Conservation (phyloP, 2,888 invertebrate genomes). For the Crossocerus cetratus region DNA sequence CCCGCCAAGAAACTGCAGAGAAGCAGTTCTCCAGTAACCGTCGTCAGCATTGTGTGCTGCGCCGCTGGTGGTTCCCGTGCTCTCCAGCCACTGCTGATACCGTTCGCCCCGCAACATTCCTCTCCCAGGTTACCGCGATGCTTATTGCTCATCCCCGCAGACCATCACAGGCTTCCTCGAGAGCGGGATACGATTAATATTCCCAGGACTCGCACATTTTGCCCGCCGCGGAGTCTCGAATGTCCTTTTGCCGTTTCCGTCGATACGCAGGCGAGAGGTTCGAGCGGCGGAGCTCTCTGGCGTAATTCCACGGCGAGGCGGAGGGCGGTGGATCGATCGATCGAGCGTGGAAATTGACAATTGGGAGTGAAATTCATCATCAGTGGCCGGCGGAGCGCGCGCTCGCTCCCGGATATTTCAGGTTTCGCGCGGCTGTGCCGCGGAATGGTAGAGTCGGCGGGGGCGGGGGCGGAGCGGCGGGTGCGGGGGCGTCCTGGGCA, state of each 20-base stretch:
- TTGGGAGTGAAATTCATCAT: constrained; percentile 20
- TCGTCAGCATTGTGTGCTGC: neutral
- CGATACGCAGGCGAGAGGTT: too few species aligned
- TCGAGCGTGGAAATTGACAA: constrained; percentile 4
- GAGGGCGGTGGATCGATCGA: constrained; percentile 13
- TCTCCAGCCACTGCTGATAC: too few species aligned
- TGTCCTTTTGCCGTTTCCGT: too few species aligned
- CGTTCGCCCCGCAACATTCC: neutral
- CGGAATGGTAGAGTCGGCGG: neutral
- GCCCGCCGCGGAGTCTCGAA: too few species aligned
- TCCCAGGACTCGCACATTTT: too few species aligned
- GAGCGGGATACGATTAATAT: too few species aligned
- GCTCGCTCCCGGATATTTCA: constrained; percentile 38
- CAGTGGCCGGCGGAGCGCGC: neutral
- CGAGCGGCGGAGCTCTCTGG: too few species aligned
- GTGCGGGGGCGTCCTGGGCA: constrained; percentile 14
- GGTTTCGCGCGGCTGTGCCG: constrained; percentile 7
- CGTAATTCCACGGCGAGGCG: too few species aligned
- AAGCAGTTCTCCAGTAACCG: too few species aligned
- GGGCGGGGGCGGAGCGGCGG: constrained; percentile 6
- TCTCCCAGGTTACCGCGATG: neutral
- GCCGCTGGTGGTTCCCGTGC: neutral
- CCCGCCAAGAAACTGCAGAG: too few species aligned
- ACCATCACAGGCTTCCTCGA: too few species aligned
- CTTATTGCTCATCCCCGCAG: neutral